Conservation (phyloP, 2,113 vertebrate genomes). For the Dicrurus megarhynchus region DNA sequence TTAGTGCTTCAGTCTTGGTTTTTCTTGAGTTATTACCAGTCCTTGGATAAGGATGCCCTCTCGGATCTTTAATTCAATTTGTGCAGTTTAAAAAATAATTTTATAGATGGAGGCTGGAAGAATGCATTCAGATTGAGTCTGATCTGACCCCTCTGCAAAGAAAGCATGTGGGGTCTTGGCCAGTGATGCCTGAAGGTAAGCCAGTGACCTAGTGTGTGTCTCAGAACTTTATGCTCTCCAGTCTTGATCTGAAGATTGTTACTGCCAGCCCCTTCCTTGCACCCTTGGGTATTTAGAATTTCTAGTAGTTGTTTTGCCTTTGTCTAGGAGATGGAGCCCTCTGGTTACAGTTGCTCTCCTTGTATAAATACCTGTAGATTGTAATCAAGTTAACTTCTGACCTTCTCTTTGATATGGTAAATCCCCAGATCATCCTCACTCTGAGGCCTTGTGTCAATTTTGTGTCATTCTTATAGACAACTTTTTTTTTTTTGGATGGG, state of each 20-base stretch:
- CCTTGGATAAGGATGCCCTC: background rate
- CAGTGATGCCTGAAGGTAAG: background rate
- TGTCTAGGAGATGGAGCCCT: background rate
- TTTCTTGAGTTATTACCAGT: background rate
- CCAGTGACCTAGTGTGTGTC: rapidly evolving
- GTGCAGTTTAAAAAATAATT: background rate
- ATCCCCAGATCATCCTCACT: background rate
- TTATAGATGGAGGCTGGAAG: background rate
- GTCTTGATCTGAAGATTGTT: background rate
- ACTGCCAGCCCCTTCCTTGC: background rate
- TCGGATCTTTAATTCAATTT: background rate
- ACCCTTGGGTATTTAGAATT: background rate
- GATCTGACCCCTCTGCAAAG: background rate
- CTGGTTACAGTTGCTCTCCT: background rate
- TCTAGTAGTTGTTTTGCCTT: background rate
- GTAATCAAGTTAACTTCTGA: constrained; percentile 39
- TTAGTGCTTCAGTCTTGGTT: background rate
- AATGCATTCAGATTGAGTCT: background rate
- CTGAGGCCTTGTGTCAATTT: background rate
- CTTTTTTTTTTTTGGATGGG: background rate
- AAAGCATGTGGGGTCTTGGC: background rate
- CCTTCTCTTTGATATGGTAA: constrained; percentile 26
- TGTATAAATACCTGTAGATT: constrained; percentile 12
- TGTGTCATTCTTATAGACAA: background rate
- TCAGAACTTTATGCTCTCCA: background rate